Conservation (phyloP, 2,888 invertebrate genomes). For the Parnassius smintheus region DNA sequence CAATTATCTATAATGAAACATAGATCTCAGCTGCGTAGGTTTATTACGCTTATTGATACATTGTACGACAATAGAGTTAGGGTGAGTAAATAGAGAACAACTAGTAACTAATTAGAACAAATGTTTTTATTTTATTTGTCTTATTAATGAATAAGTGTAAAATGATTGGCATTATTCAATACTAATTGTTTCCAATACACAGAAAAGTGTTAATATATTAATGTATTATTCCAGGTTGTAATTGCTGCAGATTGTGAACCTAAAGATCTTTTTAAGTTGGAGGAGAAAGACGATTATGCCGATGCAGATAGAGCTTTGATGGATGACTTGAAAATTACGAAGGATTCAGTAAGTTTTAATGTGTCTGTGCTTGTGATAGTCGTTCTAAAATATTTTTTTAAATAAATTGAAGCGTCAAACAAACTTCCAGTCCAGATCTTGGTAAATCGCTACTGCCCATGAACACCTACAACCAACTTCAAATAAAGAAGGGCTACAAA, state of each 20-base stretch:
- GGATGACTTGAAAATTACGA: slow-evolving; percentile 95
- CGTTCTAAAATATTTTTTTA: too few relatives aligned
- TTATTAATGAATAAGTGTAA: slow-evolving; percentile 6
- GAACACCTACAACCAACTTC: too few relatives aligned
- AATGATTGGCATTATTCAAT: too few relatives aligned
- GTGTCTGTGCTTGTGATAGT: too few relatives aligned
- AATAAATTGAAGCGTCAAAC: too few relatives aligned
- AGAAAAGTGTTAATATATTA: background rate
- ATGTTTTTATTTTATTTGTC: slow-evolving; percentile 13
- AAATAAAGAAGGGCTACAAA: too few relatives aligned
- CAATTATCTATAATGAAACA: slow-evolving; percentile 86
- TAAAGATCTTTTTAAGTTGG: slow-evolving; percentile 86
- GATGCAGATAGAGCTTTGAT: slow-evolving; percentile 94
- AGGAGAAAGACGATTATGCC: slow-evolving; percentile 74
- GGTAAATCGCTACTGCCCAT: too few relatives aligned
- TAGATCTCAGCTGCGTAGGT: slow-evolving; percentile 94
- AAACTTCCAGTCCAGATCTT: too few relatives aligned
- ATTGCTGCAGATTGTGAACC: slow-evolving; percentile 91
- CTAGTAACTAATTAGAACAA: slow-evolving; percentile 23
- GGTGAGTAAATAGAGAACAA: slow-evolving; percentile 51
- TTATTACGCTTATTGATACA: slow-evolving; percentile 98
- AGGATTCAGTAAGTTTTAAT: slow-evolving; percentile 82
- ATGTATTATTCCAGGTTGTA: slow-evolving; percentile 83
- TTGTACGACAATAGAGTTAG: slow-evolving; percentile 95
- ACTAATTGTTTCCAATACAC: too few relatives aligned